Base-by-base conservation (phyloP, 2,888 invertebrate genomes). In the Trichogramma dendrolimi region DNA sequence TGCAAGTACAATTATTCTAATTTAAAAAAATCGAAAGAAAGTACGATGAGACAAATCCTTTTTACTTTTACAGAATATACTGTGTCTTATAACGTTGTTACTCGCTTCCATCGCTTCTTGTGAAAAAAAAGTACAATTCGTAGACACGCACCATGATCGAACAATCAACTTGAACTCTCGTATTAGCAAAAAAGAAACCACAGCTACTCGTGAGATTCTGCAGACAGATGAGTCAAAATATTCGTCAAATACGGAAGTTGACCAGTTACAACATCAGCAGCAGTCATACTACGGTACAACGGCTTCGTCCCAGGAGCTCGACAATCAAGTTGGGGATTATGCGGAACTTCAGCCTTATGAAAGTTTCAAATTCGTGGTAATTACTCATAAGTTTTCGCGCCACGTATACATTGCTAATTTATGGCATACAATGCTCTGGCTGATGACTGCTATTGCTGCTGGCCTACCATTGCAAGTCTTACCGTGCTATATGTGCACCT, bases 101-200 rank as follows among this genome's bases (percentile, higher is more conserved):
- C 61, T 72, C 59, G 67, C 71, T 46, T 67, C 75, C 51, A 76
- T 74, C 3, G 66, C 71, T 40, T 67, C 66, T 64, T 83, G 80
- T 54, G 85, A 87, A 61, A 84, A 85, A 73, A 88, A 87, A 77
- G 83, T 89, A 61, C 85, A 87, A 68, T 80, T 90, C 54, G 88
- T 90, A 75, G 90, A 90, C 76, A 88, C 90, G 67, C 90, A 91
- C 73, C 83, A 85, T 44, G 90, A 90, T 71, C 88, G 87, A 71
- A 76, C 87, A 58, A 83, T 83, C 10, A 5, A 5, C 47, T 44
- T 41, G 5, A 7, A n/a, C 4, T 11, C 51, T 1, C 44, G 27
- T 4, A 10, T n/a, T 10, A 11, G 27, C n/a, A n/a, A 11, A 48
- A 38, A 4, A n/a, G 38, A 2, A 46, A 8, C 41, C n/a, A 2